phyloP scores from a whole-genome alignment of 2,797 vertebrate genomes.

The Gymnodraco acuticeps region DNA sequence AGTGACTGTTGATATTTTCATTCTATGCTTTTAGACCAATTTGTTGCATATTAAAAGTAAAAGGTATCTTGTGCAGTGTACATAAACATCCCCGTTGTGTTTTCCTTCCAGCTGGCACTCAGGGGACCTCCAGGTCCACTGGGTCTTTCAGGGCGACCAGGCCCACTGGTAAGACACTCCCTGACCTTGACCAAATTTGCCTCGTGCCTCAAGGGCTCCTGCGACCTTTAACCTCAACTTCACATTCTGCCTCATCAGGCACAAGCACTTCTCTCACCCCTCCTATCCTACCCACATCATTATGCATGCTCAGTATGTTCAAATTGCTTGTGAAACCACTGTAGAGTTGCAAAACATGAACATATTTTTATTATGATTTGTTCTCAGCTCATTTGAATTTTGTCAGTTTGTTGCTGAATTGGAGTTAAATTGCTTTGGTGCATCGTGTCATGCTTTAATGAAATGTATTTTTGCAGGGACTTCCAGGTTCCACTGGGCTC shows the following conservation, averaged over 20 bases:
- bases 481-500: constrained; percentile 81
- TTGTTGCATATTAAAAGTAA: not conserved
- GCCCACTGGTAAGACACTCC: constrained; percentile 87
- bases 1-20: not conserved
- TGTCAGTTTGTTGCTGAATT: constrained; percentile 10
- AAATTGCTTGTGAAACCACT: constrained; percentile 14
- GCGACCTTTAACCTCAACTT: constrained; percentile 32
- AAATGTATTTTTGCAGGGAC: constrained; percentile 78
- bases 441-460: not conserved
- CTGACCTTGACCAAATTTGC: constrained; percentile 47
- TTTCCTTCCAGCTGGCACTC: constrained; percentile 87
- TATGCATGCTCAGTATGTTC: constrained; percentile 19
- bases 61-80: not conserved
- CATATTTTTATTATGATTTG: constrained; percentile 17
- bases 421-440: constrained; percentile 4
- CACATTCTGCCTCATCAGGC: constrained; percentile 27
- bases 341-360: constrained; percentile 13
- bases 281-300: constrained; percentile 12
- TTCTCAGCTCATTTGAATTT: constrained; percentile 1
- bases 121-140: constrained; percentile 89
- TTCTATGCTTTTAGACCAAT: not conserved
- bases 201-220: constrained; percentile 18
- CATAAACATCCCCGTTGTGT: constrained; percentile 22
- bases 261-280: constrained; percentile 15
- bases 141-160: constrained; percentile 90